Evolutionary conservation across 1,140 invertebrate genomes (phyloP).

Genomic region (Macrobrachium rosenbergii): DNA sequence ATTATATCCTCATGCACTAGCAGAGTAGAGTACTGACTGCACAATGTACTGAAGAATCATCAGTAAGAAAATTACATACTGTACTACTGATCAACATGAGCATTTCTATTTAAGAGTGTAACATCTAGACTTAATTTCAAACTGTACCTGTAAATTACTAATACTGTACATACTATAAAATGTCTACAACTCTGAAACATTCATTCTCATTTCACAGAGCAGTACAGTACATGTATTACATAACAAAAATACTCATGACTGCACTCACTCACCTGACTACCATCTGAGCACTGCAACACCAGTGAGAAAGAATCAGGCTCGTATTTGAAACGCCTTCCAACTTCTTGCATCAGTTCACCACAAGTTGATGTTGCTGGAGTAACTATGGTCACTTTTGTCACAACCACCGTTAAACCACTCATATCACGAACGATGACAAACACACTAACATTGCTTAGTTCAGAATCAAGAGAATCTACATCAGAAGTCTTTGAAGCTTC

Average conservation of each 20-base stretch:
- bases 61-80: too few species aligned
- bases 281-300: conserved; percentile 69
- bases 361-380: conserved; percentile 73
- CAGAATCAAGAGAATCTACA: conserved; percentile 30
- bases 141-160: too few species aligned
- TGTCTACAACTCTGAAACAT: too few species aligned
- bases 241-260: neutral
- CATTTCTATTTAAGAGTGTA: too few species aligned
- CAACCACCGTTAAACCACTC: conserved; percentile 69
- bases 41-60: too few species aligned
- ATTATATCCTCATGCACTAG: too few species aligned
- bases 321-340: conserved; percentile 74
- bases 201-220: too few species aligned
- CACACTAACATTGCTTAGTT: conserved; percentile 68
- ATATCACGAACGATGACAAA: conserved; percentile 75
- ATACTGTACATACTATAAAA: too few species aligned
- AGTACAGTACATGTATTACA: too few species aligned
- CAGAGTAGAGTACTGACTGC: too few species aligned
- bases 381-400: conserved; percentile 71
- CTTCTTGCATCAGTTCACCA: conserved; percentile 72
- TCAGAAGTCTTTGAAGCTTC: neutral
- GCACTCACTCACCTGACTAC: conserved; percentile 60
- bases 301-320: conserved; percentile 73
- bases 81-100: too few species aligned
- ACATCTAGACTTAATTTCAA: too few species aligned